Base-by-base conservation (phyloP, 92 coral and sea anemone genomes). In the Siderastrea radians region DNA sequence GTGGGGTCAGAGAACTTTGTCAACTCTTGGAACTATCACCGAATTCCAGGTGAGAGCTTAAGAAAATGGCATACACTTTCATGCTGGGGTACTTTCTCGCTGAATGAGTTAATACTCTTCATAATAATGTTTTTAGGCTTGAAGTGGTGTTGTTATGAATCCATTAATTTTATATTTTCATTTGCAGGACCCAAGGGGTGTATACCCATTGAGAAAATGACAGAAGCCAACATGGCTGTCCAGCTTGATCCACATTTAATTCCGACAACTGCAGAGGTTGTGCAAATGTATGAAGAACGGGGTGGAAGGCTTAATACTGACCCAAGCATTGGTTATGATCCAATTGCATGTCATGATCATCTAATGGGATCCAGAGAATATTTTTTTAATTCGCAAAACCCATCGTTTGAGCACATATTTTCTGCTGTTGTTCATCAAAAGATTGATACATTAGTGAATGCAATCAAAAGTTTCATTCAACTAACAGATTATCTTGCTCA, bases 241-340 rank as follows among this genome's bases (percentile, higher is more conserved):
- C 79, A 17, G 47, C 15, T 84, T 72, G 81, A 73, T 47, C 61
- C 68, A 16, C 88, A 84, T 66, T 60, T 72, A 66, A 54, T 82
- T 74, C 86, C 78, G 5, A 50, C 86, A 69, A 70, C 86, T 66
- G 5, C 78, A 82, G 87, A 83, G 79, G 74, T 17, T 48, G 74
- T 84, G 4, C 68, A 63, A 63, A 84, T 84, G 88, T 84, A 84
- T 74, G 81, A 84, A 61, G 54, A 74, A 74, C 75, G 88, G 60
- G 88, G 74, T 48, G 88, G 88, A 71, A 72, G 79, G 15, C 80
- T 84, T 9, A 74, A 73, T 58, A 87, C 63, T 64, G 87, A 87
- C 81, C 86, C 90, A 47, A 69, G 62, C 59, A 54, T 87, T 46
- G 78, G 91, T 80, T 87, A 87, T 80, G 91, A 87, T 75, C 91